Percentiles rank a stretch among this genome's conserved stretches.
Evolutionary conservation across 2,888 invertebrate genomes (phyloP).

Genomic region (Lycophotia porphyrea): DNA sequence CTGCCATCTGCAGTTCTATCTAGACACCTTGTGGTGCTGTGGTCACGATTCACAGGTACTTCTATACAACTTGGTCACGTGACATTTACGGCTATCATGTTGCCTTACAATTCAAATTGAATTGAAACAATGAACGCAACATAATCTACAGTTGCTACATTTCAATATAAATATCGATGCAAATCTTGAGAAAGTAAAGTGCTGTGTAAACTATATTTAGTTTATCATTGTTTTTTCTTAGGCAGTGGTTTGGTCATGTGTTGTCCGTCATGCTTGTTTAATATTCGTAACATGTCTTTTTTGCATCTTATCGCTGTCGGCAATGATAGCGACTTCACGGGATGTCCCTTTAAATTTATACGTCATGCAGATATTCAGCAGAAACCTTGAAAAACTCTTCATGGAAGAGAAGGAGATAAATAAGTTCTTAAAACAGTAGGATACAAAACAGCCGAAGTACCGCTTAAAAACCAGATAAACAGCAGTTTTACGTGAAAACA

Average conservation of each 20-base stretch:
- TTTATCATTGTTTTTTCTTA: slow-evolving; percentile 36
- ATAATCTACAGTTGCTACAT: slow-evolving; percentile 21
- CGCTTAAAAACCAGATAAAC: slow-evolving; percentile 17
- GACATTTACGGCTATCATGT: slow-evolving; percentile 38
- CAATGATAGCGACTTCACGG: neutral
- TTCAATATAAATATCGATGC: slow-evolving; percentile 28
- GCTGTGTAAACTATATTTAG: slow-evolving; percentile 16
- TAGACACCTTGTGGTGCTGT: slow-evolving; percentile 35
- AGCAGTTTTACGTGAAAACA: slow-evolving; percentile 15
- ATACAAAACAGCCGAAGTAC: slow-evolving; percentile 15
- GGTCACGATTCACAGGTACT: slow-evolving; percentile 34
- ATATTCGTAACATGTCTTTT: slow-evolving; percentile 16
- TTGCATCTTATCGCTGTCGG: neutral
- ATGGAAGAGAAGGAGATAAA: neutral
- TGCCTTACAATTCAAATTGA: slow-evolving; percentile 48
- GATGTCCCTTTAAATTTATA: neutral
- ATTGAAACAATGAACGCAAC: slow-evolving; percentile 52
- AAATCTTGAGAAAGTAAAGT: slow-evolving; percentile 45
- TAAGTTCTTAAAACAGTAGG: neutral
- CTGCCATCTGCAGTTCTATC: slow-evolving; percentile 17
- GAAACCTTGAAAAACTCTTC: neutral
- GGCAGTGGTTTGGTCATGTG: slow-evolving; percentile 3
- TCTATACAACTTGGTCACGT: slow-evolving; percentile 28
- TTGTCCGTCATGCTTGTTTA: slow-evolving; percentile 15
- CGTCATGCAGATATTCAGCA: neutral